Conservation (phyloP, 2,797 vertebrate genomes). For the Phaenicophaeus curvirostris region DNA sequence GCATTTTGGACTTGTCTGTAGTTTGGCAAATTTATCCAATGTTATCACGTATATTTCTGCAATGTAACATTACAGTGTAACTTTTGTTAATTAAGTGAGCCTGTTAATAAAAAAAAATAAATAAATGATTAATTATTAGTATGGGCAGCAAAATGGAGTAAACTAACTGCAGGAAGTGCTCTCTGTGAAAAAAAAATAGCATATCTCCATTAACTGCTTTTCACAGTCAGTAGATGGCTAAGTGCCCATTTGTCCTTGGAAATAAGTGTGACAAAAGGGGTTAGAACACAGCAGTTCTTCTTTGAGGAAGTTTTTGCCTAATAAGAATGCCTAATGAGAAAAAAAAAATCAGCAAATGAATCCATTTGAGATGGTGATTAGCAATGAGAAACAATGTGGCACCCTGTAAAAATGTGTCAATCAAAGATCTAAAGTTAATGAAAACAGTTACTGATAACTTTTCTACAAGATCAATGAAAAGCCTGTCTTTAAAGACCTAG, state of each 20-base stretch:
- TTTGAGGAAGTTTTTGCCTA: constrained; percentile 3
- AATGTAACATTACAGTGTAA: neutral
- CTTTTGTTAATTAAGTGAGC: neutral
- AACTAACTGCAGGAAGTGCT: neutral
- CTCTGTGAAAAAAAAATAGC: constrained; percentile 11
- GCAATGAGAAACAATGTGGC: neutral
- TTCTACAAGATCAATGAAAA: neutral
- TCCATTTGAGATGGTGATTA: neutral
- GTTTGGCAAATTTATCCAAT: neutral
- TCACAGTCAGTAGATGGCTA: constrained; percentile 4
- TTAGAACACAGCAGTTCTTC: constrained; percentile 8
- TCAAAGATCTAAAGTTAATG: neutral
- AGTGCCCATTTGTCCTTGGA: constrained; percentile 36
- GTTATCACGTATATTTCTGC: neutral
- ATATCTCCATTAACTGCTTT: constrained; percentile 25
- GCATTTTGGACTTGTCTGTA: neutral
- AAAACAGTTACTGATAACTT: neutral
- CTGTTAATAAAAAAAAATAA: neutral
- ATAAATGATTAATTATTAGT: neutral
- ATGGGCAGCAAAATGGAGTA: constrained; percentile 1
- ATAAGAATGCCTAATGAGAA: constrained; percentile 7
- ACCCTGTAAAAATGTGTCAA: neutral
- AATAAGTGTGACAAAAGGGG: constrained; percentile 35
- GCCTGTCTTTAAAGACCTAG: neutral
- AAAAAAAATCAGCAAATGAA: neutral